Evolutionary conservation across 2,888 invertebrate genomes (phyloP), one percentile per base, ranked within the genome.

Genomic region (Crossocerus cetratus): DNA sequence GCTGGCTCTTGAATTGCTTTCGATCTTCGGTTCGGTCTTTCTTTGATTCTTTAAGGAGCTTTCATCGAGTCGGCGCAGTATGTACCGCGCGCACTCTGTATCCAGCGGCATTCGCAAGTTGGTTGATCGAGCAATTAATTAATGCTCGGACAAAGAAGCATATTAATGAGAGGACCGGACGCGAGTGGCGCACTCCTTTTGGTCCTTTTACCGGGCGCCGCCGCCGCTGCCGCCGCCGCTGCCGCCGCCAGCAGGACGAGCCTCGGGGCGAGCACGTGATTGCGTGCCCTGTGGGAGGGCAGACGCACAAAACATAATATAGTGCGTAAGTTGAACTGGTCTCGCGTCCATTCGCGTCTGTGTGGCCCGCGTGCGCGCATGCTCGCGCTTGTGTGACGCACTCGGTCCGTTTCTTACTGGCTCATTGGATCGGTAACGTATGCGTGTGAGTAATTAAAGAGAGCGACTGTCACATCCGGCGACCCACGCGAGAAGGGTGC

Each of bases 391-490:
- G 74, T 74, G 81, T 76, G 81, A 74, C 83, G 81, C 78, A 81
- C 84, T 85, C 80, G 78, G 86, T 77, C 83, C 83, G 83, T 82
- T 86, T 83, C 87, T 87, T 86, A 74, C 73, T 70, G 60, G 81
- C 56, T 63, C 69, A 66, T 53, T 73, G 70, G 79, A 71, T 77
- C 69, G 80, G 75, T 65, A 81, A 77, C 76, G 78, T 85, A 82
- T 84, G 84, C 84, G 87, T 85, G 87, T 86, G 88, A 88, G 90
- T 90, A 90, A 90, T 90, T 90, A 90, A 90, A 90, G 88, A 89
- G 88, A 89, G 89, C 88, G 89, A 88, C 88, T 87, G 89, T 89
- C 88, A 89, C 89, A 90, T 90, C 90, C 90, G 90, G 89, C 90
- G 89, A 89, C 90, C 90, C 90, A 90, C 90, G 90, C 90, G 86